A percentile compares a stretch with the other conserved stretches of the same genome.
phyloP scores from a whole-genome alignment of 2,797 vertebrate species.

The Fundulus diaphanus region DNA sequence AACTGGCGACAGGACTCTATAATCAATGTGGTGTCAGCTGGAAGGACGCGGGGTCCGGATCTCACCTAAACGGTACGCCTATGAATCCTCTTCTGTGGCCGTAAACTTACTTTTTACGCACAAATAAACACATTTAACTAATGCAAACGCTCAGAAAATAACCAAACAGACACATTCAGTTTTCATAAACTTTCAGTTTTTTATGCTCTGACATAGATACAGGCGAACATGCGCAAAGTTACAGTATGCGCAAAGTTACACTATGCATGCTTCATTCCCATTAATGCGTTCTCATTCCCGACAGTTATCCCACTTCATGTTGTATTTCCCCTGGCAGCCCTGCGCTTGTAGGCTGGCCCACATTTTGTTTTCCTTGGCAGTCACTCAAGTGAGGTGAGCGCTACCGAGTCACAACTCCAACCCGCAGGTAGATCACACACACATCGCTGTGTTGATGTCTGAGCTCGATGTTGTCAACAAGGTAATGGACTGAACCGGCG shows the following conservation, averaged over 20 bases:
- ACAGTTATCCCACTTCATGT: neutral
- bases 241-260: rapidly evolving
- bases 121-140: neutral
- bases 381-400: slow-evolving; percentile 55
- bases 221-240: neutral
- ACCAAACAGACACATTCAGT: neutral
- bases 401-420: slow-evolving; percentile 18
- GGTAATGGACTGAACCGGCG: slow-evolving; percentile 1
- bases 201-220: neutral
- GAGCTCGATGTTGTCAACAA: slow-evolving; percentile 9
- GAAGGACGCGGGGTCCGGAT: slow-evolving; percentile 84
- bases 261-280: neutral
- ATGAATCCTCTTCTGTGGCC: neutral
- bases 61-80: slow-evolving; percentile 85
- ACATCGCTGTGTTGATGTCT: slow-evolving; percentile 30
- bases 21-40: slow-evolving; percentile 85
- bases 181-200: neutral
- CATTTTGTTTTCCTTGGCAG: slow-evolving; percentile 59
- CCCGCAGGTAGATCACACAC: slow-evolving; percentile 65
- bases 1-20: slow-evolving; percentile 67
- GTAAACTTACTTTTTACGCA: neutral
- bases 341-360: slow-evolving; percentile 18
- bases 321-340: slow-evolving; percentile 28
- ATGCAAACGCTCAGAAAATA: neutral
- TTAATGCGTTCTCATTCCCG: neutral